Base-by-base conservation (phyloP, 2,888 invertebrate genomes). In the Coecobrya sp. region DNA sequence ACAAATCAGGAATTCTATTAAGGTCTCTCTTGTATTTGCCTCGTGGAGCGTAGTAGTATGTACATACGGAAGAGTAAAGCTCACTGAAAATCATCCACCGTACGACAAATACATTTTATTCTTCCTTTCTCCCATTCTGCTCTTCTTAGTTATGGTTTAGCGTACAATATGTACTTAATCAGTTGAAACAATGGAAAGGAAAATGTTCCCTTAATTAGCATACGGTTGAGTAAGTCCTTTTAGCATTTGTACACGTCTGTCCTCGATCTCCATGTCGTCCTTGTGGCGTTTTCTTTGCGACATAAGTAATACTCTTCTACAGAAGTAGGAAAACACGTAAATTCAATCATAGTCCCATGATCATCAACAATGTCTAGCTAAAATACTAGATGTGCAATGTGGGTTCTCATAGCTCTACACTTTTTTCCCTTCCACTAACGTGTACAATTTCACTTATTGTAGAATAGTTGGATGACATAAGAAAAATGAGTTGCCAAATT, bases 401-500 rank as follows among this genome's bases (percentile, higher is more conserved):
- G 30, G 30, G n/a, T 45, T 73, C 70, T 70, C 2, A n/a, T n/a
- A 36, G 7, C 36, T 45, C 45, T 0, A 73, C 81, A 81, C 36
- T 81, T 55, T 55, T 27, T 55, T n/a, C 36, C 81, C 30, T 19
- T 45, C 49, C 7, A 49, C 25, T 7, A 62, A 89, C 89, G 90
- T 85, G 92, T 84, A 82, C 86, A 89, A 84, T 81, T 88, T 45
- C 81, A 27, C 70, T 42, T 4, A 42, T n/a, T n/a, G n/a, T n/a
- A 36, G 55, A 94, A 94, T 94, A 94, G 94, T 94, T 94, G 89
- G 86, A 85, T 87, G 94, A 94, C 94, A 93, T 86, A 93, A 93
- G 94, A 94, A 94, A 94, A 94, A 94, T 94, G 94, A 89, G 93
- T 93, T 89, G 86, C 89, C 93, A 94, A 94, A 93, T 94, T 94